phyloP scores from a whole-genome alignment of 2,797 vertebrate species.

The Buceros bicornis region DNA sequence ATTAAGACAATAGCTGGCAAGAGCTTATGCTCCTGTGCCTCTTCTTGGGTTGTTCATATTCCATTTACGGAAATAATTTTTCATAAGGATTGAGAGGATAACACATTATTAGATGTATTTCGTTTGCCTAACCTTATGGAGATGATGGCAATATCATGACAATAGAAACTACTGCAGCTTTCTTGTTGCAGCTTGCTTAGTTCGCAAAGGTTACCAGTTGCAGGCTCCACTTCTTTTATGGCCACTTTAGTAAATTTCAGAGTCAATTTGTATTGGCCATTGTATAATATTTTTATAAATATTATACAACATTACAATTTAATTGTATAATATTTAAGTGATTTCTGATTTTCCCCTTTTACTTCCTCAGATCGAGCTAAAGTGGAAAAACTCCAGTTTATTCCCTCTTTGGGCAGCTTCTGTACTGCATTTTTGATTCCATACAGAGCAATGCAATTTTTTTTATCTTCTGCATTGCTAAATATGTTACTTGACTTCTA shows the following conservation, averaged over 20 bases:
- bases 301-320: neutral
- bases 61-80: neutral
- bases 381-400: neutral
- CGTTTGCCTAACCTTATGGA: neutral
- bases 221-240: neutral
- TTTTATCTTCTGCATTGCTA: neutral
- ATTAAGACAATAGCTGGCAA: neutral
- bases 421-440: neutral
- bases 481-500: neutral
- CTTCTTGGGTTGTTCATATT: neutral
- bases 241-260: neutral
- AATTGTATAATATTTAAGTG: neutral
- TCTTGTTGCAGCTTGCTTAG: neutral
- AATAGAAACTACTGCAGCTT: neutral
- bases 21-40: rapidly evolving
- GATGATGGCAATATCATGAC: neutral
- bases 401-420: neutral
- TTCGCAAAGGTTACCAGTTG: neutral
- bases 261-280: neutral
- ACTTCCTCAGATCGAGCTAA: neutral
- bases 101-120: neutral
- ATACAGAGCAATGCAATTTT: neutral
- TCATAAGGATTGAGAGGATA: neutral
- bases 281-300: too few species aligned
- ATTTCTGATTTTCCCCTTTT: neutral